Conservation (phyloP, 1,140 invertebrate genomes). For the Drosophila albomicans region DNA sequence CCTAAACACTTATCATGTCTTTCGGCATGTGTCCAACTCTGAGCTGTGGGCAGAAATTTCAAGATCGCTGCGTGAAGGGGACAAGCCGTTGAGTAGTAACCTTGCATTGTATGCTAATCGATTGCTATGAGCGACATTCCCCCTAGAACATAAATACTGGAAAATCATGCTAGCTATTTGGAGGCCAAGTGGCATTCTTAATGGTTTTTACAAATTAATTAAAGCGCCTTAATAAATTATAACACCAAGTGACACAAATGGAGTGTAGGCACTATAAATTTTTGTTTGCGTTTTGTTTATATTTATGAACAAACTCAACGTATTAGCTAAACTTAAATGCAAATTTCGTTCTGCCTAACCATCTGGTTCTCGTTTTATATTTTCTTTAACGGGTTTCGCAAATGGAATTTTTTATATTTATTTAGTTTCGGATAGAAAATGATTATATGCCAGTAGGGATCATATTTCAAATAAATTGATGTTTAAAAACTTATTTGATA, state of each 20-base stretch:
- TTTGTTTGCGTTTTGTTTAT: background rate
- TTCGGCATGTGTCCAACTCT: constrained; percentile 1
- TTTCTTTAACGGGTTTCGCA: constrained; percentile 4
- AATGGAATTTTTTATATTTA: background rate
- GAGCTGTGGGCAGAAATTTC: constrained; percentile 14
- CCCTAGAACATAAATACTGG: constrained; percentile 18
- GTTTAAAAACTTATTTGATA: background rate
- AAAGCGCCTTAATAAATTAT: background rate
- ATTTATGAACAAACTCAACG: constrained; percentile 20
- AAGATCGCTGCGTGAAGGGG: constrained; percentile 32
- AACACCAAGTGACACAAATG: constrained; percentile 16
- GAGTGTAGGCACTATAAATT: constrained; percentile 12
- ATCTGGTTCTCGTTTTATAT: constrained; percentile 10
- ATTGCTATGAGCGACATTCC: background rate
- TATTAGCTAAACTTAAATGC: constrained; percentile 32
- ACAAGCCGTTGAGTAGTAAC: constrained; percentile 20
- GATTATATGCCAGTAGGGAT: constrained; percentile 1
- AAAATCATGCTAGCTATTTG: background rate
- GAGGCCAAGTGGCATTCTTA: constrained; percentile 23
- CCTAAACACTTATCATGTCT: constrained; percentile 6
- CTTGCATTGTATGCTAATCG: constrained; percentile 50
- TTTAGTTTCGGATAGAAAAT: background rate
- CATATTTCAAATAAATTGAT: constrained; percentile 15
- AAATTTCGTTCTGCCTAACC: constrained; percentile 14
- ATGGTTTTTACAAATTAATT: constrained; percentile 3